Evolutionary conservation across 2,797 vertebrate species (phyloP).

Genomic region (Paedocypris micromegethes): DNA sequence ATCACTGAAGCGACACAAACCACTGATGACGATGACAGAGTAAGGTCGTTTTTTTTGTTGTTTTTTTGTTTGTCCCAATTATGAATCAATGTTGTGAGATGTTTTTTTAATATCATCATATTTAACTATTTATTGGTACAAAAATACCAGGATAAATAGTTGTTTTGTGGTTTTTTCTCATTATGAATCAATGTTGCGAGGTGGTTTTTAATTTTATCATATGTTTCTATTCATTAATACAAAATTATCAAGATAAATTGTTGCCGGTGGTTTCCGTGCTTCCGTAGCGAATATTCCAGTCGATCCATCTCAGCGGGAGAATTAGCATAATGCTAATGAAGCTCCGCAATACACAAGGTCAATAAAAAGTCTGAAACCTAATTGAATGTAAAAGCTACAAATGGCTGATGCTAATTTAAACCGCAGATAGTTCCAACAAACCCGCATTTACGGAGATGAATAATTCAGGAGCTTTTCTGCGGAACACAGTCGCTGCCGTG

Average conservation of each 20-base stretch:
- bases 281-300: neutral
- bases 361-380: neutral
- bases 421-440: conserved; percentile 30
- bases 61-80: too few species aligned
- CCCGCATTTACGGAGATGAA: conserved; percentile 45
- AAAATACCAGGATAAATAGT: too few species aligned
- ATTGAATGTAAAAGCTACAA: neutral
- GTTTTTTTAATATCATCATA: too few species aligned
- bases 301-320: neutral
- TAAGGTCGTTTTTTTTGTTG: too few species aligned
- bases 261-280: neutral
- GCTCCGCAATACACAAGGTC: conserved; percentile 6
- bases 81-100: too few species aligned
- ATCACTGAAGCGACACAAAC: neutral
- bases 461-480: conserved; percentile 54
- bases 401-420: conserved; percentile 8
- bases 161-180: too few species aligned
- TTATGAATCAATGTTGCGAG: too few species aligned
- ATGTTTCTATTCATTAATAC: too few species aligned
- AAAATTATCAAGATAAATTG: neutral
- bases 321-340: conserved; percentile 8
- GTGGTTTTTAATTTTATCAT: too few species aligned
- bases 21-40: too few species aligned
- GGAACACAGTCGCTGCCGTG: conserved; percentile 42
- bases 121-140: too few species aligned